These are phyloP conservation scores for Neosilurus mollespiculum DNA, from an alignment of 2,797 vertebrate genomes.

Conservation along the genomic window DNA sequence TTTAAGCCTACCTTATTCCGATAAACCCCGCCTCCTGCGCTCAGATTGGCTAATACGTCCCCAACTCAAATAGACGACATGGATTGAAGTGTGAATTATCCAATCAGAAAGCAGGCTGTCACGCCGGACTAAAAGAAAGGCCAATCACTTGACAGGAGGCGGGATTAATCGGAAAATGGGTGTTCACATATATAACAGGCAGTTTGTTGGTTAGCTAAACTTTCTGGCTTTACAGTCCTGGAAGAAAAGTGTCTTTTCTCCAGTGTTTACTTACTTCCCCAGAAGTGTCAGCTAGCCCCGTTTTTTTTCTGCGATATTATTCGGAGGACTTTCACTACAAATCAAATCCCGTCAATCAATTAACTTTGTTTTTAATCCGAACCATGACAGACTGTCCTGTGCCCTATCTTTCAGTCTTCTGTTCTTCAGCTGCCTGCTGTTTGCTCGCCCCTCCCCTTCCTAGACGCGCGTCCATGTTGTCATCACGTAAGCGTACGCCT, in stretches of 20 bases:
- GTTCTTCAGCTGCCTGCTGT: background rate
- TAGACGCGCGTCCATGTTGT: constrained; percentile 54
- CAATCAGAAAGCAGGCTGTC: background rate
- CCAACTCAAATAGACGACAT: background rate
- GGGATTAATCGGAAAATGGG: constrained; percentile 4
- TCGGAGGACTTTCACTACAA: constrained; percentile 1
- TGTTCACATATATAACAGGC: background rate
- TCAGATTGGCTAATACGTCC: background rate
- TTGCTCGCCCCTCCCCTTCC: constrained; percentile 9
- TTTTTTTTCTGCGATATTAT: background rate
- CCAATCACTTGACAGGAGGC: background rate
- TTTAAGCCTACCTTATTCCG: background rate
- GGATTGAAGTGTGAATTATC: background rate
- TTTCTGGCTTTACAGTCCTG: constrained; percentile 43
- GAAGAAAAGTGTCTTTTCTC: constrained; percentile 25
- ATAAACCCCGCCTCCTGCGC: constrained; percentile 1
- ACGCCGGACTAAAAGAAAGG: too few species aligned
- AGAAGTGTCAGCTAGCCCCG: constrained; percentile 21
- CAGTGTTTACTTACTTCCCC: constrained; percentile 44
- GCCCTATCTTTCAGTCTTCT: constrained; percentile 24
- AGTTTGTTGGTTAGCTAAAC: constrained; percentile 47
- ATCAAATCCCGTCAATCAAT: constrained; percentile 1
- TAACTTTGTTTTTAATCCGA: constrained; percentile 3
- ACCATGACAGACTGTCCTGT: background rate
- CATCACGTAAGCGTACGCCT: constrained; percentile 37